Conservation (phyloP, 2,888 invertebrate genomes). For the Vandiemenella viatica region DNA sequence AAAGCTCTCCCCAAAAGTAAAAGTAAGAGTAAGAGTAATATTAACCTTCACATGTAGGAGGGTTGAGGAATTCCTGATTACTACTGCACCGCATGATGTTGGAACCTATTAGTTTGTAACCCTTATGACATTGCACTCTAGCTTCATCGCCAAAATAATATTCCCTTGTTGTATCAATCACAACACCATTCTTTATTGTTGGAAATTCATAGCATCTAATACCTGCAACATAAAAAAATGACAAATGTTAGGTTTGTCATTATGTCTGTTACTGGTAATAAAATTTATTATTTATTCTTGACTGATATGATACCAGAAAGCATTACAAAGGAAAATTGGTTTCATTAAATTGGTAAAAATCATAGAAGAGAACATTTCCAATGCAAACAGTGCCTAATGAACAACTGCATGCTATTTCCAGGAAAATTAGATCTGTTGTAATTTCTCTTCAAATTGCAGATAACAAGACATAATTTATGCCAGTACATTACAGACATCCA, state of each 20-base stretch:
- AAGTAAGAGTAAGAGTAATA: not conserved
- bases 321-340: too few relatives aligned
- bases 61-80: constrained; percentile 66
- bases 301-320: not conserved
- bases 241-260: not conserved
- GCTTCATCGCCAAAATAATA: constrained; percentile 84
- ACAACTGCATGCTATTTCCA: too few relatives aligned
- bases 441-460: too few relatives aligned
- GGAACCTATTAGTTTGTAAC: constrained; percentile 62
- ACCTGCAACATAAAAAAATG: constrained; percentile 25
- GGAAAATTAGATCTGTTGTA: too few relatives aligned
- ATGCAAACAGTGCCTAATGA: too few relatives aligned
- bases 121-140: constrained; percentile 78
- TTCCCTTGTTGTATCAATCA: constrained; percentile 58
- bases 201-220: constrained; percentile 59
- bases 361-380: too few relatives aligned
- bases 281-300: not conserved
- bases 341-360: too few relatives aligned
- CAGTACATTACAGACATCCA: too few relatives aligned
- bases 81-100: constrained; percentile 73
- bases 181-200: constrained; percentile 71
- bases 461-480: too few relatives aligned
- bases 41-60: constrained; percentile 67
- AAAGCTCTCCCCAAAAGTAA: too few relatives aligned
- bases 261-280: not conserved